phyloP scores from a whole-genome alignment of 2,888 invertebrate genomes.

The Alviniconcha strummeri region DNA sequence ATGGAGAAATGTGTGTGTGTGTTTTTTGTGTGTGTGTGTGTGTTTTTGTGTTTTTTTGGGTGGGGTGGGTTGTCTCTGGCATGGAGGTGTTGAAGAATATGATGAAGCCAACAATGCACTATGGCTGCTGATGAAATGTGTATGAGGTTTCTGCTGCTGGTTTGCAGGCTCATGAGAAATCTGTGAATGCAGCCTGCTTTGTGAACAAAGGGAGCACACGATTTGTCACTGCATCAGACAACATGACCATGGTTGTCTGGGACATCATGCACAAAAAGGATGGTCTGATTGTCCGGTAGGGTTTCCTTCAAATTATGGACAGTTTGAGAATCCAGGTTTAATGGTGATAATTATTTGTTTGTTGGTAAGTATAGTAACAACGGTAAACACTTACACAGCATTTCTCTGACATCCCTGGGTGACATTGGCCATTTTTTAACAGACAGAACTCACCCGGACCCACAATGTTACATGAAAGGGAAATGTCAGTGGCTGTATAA shows the following conservation, averaged over 20 bases:
- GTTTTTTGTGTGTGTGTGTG: background rate
- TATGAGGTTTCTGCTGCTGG: background rate
- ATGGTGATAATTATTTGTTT: too few species aligned
- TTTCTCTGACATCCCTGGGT: too few species aligned
- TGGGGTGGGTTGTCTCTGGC: background rate
- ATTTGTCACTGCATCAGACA: constrained; percentile 61
- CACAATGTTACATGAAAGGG: too few species aligned
- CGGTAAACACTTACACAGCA: too few species aligned
- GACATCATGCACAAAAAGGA: constrained; percentile 43
- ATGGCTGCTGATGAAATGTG: too few species aligned
- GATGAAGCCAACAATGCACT: background rate
- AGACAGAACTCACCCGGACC: too few species aligned
- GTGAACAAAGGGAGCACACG: constrained; percentile 30
- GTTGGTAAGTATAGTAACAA: too few species aligned
- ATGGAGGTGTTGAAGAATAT: background rate
- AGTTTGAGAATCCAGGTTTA: too few species aligned
- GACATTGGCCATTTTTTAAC: too few species aligned
- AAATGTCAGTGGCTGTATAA: too few species aligned
- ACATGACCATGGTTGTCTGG: constrained; percentile 55
- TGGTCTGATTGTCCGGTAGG: constrained; percentile 44
- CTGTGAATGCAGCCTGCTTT: constrained; percentile 64
- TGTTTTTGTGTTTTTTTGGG: background rate
- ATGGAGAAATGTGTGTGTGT: background rate
- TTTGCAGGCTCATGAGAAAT: constrained; percentile 60
- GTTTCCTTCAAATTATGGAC: background rate